Percentiles rank a stretch among this genome's conserved stretches.
These are phyloP conservation scores for Thereva unica DNA, from an alignment of 2,888 invertebrate genomes.

Conservation along the genomic window DNA sequence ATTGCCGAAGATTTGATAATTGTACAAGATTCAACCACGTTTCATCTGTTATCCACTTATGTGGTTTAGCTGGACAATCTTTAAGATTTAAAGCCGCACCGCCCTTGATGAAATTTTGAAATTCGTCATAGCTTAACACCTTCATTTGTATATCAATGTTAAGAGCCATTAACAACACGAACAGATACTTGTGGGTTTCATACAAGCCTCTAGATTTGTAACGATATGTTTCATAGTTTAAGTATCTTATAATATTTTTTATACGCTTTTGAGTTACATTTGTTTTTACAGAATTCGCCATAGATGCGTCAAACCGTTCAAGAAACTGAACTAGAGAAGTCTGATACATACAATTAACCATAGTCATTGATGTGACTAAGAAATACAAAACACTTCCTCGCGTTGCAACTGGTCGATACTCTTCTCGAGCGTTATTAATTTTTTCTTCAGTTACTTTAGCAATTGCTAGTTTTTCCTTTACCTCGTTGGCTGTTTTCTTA, in stretches of 20 bases:
- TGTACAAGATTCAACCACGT: slow-evolving; percentile 87
- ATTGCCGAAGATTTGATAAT: slow-evolving; percentile 68
- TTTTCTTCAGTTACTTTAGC: slow-evolving; percentile 82
- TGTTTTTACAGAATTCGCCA: slow-evolving; percentile 70
- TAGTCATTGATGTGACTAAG: slow-evolving; percentile 82
- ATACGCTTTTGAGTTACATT: slow-evolving; percentile 69
- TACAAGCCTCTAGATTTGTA: slow-evolving; percentile 82
- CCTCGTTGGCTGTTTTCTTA: slow-evolving; percentile 80
- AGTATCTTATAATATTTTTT: slow-evolving; percentile 74
- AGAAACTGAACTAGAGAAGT: slow-evolving; percentile 84
- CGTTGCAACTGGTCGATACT: slow-evolving; percentile 81
- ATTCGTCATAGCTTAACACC: slow-evolving; percentile 74
- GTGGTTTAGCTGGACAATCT: slow-evolving; percentile 77
- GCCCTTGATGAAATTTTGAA: slow-evolving; percentile 81
- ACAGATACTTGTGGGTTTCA: slow-evolving; percentile 82
- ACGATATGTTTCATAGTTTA: slow-evolving; percentile 80
- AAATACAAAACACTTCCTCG: slow-evolving; percentile 87
- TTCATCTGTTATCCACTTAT: slow-evolving; percentile 82
- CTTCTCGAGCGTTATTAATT: slow-evolving; percentile 82
- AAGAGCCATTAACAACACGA: slow-evolving; percentile 76
- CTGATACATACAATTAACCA: slow-evolving; percentile 89
- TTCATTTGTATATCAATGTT: slow-evolving; percentile 79
- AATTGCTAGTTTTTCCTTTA: slow-evolving; percentile 75
- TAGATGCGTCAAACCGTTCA: slow-evolving; percentile 82
- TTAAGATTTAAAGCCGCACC: slow-evolving; percentile 87